Evolutionary conservation across 2,113 vertebrate genomes (phyloP).

Genomic region (Donacobius atricapilla): DNA sequence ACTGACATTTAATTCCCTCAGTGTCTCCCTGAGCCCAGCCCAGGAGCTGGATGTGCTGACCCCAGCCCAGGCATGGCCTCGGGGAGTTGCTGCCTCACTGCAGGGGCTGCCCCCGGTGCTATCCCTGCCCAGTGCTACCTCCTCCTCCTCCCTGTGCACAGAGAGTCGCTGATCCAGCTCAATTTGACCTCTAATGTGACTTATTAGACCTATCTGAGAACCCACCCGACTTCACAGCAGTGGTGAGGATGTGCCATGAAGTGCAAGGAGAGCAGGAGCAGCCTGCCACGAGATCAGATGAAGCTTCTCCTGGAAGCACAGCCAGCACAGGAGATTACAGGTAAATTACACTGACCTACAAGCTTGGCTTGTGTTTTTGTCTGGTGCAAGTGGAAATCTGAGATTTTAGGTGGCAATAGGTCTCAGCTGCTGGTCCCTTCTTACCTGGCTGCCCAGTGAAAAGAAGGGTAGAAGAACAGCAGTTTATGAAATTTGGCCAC

Average conservation of each 20-base stretch:
- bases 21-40: not conserved
- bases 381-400: not conserved
- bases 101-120: not conserved
- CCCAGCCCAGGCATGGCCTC: not conserved
- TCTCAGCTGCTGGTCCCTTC: not conserved
- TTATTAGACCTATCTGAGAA: not conserved
- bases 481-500: not conserved
- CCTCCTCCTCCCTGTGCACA: not conserved
- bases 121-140: not conserved
- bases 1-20: not conserved
- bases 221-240: fast-evolving
- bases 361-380: not conserved
- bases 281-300: not conserved
- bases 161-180: not conserved
- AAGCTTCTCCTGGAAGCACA: not conserved
- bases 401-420: not conserved
- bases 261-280: not conserved
- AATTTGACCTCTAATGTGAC: not conserved
- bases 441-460: not conserved
- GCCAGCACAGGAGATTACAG: not conserved
- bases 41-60: not conserved
- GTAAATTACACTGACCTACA: not conserved
- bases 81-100: not conserved
- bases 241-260: not conserved
- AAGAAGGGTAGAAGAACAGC: not conserved